A percentile compares a stretch with the other conserved stretches of the same genome.
phyloP scores from a whole-genome alignment of 1,140 invertebrate genomes.

The Metopolophium dirhodum region DNA sequence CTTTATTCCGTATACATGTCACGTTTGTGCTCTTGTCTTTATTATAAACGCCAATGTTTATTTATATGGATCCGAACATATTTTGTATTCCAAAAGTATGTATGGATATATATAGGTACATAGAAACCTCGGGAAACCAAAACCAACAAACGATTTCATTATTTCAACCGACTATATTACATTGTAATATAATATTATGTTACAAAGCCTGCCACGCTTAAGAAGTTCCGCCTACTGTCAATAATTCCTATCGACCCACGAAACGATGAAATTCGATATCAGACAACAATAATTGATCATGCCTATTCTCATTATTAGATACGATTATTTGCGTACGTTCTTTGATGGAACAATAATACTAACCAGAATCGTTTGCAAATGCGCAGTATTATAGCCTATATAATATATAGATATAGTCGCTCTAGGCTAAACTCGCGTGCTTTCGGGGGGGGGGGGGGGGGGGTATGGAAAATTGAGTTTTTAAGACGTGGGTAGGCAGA shows the following conservation, averaged over 20 bases:
- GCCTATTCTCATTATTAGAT: neutral
- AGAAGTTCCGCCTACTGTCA: neutral
- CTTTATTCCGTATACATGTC: neutral
- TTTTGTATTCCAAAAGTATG: neutral
- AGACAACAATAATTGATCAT: neutral
- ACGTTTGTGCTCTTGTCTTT: neutral
- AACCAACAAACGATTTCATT: no score
- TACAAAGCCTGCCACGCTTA: neutral
- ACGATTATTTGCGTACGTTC: neutral
- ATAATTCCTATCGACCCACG: neutral
- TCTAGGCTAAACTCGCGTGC: neutral
- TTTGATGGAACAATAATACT: neutral
- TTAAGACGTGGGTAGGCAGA: neutral
- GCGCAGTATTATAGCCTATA: neutral
- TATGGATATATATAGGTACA: neutral
- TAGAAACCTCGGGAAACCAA: neutral
- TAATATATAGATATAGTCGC: no score
- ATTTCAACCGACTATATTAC: neutral
- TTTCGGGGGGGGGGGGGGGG: accelerated
- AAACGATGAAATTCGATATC: neutral
- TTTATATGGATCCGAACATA: neutral
- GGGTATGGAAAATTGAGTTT: neutral
- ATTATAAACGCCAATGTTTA: neutral
- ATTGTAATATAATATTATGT: neutral
- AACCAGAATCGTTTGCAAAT: neutral